phyloP scores from a whole-genome alignment of 2,797 vertebrate genomes.

The Falco naumanni region DNA sequence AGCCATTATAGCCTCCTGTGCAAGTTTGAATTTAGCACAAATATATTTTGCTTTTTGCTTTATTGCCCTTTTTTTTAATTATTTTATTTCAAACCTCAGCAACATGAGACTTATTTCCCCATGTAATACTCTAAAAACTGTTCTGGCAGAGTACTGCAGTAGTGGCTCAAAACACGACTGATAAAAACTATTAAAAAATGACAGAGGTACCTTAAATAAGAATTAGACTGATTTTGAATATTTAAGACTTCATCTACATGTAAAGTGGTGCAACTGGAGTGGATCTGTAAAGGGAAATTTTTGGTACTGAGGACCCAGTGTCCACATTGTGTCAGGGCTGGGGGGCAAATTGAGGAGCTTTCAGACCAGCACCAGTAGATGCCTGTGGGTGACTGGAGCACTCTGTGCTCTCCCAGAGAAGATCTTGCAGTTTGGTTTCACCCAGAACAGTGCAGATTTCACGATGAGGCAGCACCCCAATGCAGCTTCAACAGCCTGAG shows the following conservation, averaged over 20 bases:
- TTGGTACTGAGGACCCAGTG: not conserved
- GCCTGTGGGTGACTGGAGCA: not conserved
- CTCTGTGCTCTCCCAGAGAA: not conserved
- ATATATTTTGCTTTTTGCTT: not conserved
- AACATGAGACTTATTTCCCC: fast-evolving
- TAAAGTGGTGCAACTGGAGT: not conserved
- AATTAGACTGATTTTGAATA: not conserved
- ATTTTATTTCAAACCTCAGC: not conserved
- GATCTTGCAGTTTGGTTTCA: not conserved
- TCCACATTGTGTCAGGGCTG: not conserved
- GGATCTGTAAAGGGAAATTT: not conserved
- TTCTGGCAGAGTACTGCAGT: not conserved
- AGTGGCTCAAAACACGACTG: not conserved
- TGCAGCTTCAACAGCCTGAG: not conserved
- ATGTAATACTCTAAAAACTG: not conserved
- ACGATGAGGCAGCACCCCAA: not conserved
- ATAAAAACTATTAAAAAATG: not conserved
- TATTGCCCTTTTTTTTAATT: no score
- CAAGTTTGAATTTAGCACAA: not conserved
- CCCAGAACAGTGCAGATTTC: fast-evolving
- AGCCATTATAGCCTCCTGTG: not conserved
- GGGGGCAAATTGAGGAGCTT: not conserved
- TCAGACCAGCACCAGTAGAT: not conserved
- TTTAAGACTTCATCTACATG: not conserved
- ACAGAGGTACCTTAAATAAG: not conserved